Evolutionary conservation across 2,888 invertebrate genomes (phyloP).

Genomic region (Agriopis leucophaearia): DNA sequence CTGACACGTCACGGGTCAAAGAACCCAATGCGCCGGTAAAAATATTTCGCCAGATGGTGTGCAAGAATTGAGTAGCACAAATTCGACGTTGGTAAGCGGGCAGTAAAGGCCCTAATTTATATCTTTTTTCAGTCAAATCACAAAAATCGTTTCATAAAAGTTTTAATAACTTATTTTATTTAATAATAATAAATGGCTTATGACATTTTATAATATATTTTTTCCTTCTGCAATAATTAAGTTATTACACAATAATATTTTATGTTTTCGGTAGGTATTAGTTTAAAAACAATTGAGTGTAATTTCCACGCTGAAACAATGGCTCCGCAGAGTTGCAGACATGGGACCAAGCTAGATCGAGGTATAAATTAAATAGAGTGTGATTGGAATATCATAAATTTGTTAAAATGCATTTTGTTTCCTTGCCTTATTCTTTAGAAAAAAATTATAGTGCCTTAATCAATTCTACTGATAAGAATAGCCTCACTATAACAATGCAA

Average conservation of each 20-base stretch:
- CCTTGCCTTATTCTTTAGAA: not conserved
- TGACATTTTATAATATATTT: not conserved
- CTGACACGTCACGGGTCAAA: slow-evolving; percentile 13
- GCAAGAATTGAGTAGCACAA: not conserved
- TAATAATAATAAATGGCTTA: no score
- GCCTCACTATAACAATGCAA: no score
- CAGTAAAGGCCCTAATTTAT: no score
- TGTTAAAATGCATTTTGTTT: no score
- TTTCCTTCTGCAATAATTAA: no score
- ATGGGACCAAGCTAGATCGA: not conserved
- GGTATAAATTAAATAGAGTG: no score
- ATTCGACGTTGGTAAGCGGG: not conserved
- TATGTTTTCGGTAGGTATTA: not conserved
- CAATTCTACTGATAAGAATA: no score
- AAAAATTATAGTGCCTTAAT: no score
- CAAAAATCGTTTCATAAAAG: no score
- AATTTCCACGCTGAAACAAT: slow-evolving; percentile 1
- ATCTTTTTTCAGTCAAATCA: not conserved
- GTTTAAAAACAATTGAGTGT: not conserved
- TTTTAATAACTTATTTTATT: no score
- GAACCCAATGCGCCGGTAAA: not conserved
- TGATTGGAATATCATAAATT: no score
- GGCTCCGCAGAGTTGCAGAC: not conserved
- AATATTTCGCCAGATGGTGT: slow-evolving; percentile 2
- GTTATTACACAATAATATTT: not conserved